phyloP scores from a whole-genome alignment of 1,140 invertebrate species.

The Cherax destructor region DNA sequence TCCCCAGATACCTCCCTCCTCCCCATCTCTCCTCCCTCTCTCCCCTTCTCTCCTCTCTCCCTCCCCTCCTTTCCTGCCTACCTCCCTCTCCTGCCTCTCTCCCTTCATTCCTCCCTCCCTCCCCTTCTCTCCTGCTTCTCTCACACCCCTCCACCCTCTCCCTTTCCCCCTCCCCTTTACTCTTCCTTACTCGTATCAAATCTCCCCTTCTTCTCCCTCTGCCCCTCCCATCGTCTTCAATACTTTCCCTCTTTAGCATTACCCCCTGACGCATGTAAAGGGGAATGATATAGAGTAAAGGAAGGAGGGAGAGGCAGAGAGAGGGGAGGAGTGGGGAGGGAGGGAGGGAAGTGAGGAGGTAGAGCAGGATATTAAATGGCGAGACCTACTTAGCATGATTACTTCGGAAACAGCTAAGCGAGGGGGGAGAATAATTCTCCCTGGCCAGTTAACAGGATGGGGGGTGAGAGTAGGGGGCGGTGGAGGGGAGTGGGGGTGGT shows the following conservation, averaged over 20 bases:
- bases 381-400: slow-evolving; percentile 54
- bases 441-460: background rate
- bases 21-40: too few species aligned
- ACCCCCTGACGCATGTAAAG: background rate
- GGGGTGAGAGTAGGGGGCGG: background rate
- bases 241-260: background rate
- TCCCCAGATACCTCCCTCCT: too few species aligned
- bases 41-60: too few species aligned
- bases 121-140: too few species aligned
- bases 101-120: too few species aligned
- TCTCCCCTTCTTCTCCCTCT: background rate
- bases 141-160: background rate
- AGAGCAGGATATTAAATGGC: slow-evolving; percentile 46
- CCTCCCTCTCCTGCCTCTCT: too few species aligned
- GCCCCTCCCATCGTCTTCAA: background rate
- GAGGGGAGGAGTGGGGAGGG: background rate
- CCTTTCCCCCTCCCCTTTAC: background rate
- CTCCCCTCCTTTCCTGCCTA: too few species aligned
- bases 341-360: background rate
- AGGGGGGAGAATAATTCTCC: slow-evolving; percentile 16
- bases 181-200: background rate
- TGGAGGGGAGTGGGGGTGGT: background rate
- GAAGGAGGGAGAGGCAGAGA: background rate
- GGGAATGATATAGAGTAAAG: background rate
- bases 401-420: slow-evolving; percentile 45